Conservation (phyloP, 2,888 invertebrate species). For the Amphipyra tragopoginis region DNA sequence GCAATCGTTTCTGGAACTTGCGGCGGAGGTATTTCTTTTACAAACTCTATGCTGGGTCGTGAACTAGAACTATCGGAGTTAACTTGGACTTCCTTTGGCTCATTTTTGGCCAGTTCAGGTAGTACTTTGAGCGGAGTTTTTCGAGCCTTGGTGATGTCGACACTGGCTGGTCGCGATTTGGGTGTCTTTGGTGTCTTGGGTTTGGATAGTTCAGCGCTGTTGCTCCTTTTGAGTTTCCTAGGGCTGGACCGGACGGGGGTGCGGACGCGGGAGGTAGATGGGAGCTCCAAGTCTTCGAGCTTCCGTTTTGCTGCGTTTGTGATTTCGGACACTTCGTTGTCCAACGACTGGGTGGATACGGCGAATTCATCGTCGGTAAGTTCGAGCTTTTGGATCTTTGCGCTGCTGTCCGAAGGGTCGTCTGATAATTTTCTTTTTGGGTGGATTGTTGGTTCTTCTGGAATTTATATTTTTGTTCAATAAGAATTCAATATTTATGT, state of each 20-base stretch:
- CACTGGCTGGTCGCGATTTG: constrained; percentile 80
- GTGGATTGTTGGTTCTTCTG: constrained; percentile 69
- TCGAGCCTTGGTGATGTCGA: constrained; percentile 71
- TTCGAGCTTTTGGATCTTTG: constrained; percentile 81
- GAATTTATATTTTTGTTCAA: constrained; percentile 41
- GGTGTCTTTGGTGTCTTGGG: constrained; percentile 80
- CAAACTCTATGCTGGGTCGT: constrained; percentile 73
- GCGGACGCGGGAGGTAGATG: constrained; percentile 76
- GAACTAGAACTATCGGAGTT: constrained; percentile 65
- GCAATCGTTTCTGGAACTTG: constrained; percentile 72
- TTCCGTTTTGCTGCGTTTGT: constrained; percentile 70
- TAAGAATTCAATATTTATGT: background rate
- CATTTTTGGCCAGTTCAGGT: constrained; percentile 58
- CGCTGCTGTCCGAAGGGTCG: constrained; percentile 66
- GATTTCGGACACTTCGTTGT: constrained; percentile 81
- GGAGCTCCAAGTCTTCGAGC: constrained; percentile 67
- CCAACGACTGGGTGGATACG: constrained; percentile 75
- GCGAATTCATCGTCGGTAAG: constrained; percentile 66
- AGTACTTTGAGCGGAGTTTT: constrained; percentile 73
- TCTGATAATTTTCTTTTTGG: constrained; percentile 80
- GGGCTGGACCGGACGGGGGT: constrained; percentile 80
- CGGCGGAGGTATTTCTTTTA: constrained; percentile 70
- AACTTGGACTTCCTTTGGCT: constrained; percentile 53
- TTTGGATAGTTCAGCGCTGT: constrained; percentile 77
- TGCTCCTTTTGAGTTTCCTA: constrained; percentile 79